Conservation (phyloP, 2,888 invertebrate genomes). For the Drosophila neutralis region DNA sequence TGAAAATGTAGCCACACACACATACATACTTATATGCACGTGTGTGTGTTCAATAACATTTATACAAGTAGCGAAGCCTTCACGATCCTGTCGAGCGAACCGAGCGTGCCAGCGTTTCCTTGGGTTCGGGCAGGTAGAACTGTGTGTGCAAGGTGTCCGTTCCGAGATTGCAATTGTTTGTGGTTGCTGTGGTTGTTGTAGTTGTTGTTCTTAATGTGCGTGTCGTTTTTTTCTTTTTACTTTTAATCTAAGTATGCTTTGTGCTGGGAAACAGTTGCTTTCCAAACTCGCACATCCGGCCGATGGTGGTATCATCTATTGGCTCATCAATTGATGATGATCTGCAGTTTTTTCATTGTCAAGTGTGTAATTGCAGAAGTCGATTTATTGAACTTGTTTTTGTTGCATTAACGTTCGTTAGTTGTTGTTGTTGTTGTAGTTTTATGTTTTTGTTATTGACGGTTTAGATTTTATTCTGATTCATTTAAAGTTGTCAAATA, state of each 20-base stretch:
- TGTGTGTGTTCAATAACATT: conserved; percentile 41
- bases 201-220: conserved; percentile 10
- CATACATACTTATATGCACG: background rate
- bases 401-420: conserved; percentile 24
- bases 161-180: conserved; percentile 52
- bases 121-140: conserved; percentile 6
- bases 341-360: conserved; percentile 67
- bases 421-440: conserved; percentile 27
- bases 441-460: conserved; percentile 38
- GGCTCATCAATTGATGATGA: conserved; percentile 53
- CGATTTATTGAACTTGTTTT: conserved; percentile 15
- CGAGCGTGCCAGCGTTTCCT: conserved; percentile 20
- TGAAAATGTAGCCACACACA: conserved; percentile 29
- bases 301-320: conserved; percentile 12
- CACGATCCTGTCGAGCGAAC: conserved; percentile 45
- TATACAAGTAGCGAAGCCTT: conserved; percentile 50
- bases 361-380: conserved; percentile 38
- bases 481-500: background rate
- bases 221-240: conserved; percentile 39
- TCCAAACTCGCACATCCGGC: conserved; percentile 31
- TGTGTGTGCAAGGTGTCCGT: conserved; percentile 32
- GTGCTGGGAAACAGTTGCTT: conserved; percentile 19
- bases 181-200: conserved; percentile 5
- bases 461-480: conserved; percentile 53
- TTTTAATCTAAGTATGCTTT: conserved; percentile 78